Evolutionary conservation across 2,888 invertebrate genomes (phyloP).

Genomic region (Dasysyrphus albostriatus): DNA sequence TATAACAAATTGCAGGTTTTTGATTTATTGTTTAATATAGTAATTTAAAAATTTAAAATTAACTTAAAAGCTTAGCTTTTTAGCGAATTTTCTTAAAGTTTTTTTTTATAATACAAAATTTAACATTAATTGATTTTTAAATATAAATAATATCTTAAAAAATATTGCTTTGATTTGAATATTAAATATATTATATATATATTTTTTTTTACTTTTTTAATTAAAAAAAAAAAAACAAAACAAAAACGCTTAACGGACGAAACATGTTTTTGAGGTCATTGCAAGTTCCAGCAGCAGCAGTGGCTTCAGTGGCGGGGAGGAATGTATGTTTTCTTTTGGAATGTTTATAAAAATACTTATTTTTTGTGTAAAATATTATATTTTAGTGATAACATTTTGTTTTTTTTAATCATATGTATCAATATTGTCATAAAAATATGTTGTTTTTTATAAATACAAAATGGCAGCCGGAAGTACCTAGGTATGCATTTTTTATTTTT

Average conservation of each 20-base stretch:
- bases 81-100: slow-evolving; percentile 54
- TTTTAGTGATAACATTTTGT: slow-evolving; percentile 54
- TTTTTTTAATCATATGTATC: slow-evolving; percentile 36
- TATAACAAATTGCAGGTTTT: slow-evolving; percentile 68
- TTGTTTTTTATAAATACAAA: slow-evolving; percentile 47
- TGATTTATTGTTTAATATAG: slow-evolving; percentile 33
- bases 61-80: slow-evolving; percentile 71
- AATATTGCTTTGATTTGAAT: slow-evolving; percentile 74
- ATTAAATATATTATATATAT: slow-evolving; percentile 39
- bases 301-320: slow-evolving; percentile 72
- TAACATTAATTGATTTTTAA: slow-evolving; percentile 64
- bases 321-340: slow-evolving; percentile 71
- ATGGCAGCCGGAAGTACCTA: slow-evolving; percentile 72
- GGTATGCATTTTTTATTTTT: slow-evolving; percentile 29
- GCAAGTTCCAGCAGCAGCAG: slow-evolving; percentile 73
- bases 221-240: slow-evolving; percentile 41
- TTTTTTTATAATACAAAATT: slow-evolving; percentile 51
- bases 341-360: slow-evolving; percentile 70
- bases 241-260: slow-evolving; percentile 71
- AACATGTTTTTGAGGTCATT: slow-evolving; percentile 75
- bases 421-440: slow-evolving; percentile 75
- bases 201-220: slow-evolving; percentile 58
- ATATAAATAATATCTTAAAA: slow-evolving; percentile 72
- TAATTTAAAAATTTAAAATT: slow-evolving; percentile 28
- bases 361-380: slow-evolving; percentile 51